Evolutionary conservation across 2,797 vertebrate species (phyloP), one percentile per base, ranked within the genome.

Genomic region (Bufotes viridis): DNA sequence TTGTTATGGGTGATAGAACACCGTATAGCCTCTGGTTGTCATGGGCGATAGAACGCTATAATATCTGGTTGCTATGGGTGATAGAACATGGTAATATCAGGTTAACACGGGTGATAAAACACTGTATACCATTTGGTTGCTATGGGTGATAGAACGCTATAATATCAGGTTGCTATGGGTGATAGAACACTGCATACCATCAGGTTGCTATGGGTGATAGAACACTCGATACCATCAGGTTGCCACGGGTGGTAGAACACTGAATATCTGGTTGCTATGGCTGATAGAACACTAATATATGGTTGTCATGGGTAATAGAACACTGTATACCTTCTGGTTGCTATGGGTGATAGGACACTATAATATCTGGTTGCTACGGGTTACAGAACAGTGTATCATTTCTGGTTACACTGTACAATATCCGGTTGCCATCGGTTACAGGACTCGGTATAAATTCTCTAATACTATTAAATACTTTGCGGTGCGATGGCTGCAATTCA

Each of bases 391-490:
- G 2, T 29, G 24, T 13, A 53, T 53, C 55, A 53, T 17, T 6
- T 60, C 0, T 60, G 53, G 55, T 11, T 34, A 58, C 53, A 29
- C 22, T 9, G 72, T 72, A n/a, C 12, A 75, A 4, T 42, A 53
- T 76, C 15, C 9, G 17, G 74, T 76, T 76, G 74, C 74, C n/a
- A 51, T 53, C 20, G 74, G 74, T 76, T 76, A 76, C 49, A 13
- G 72, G 49, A 1, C 60, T 78, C 57, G 20, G 22, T 22, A 82
- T 29, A 87, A 75, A n/a, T 17, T 53, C 65, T 51, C 22, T 65
- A 67, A 17, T 10, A 14, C 51, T 70, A n/a, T 79, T 88, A 61
- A 88, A 84, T 18, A 69, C n/a, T 65, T 42, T 76, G 72, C 24
- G 49, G 26, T 58, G 49, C 20, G 26, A 58, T 70, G 72, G 69